These are phyloP conservation scores for Echinometra lucunter DNA, from an alignment of 53 echinoderm and acorn worm species.

Conservation along the genomic window DNA sequence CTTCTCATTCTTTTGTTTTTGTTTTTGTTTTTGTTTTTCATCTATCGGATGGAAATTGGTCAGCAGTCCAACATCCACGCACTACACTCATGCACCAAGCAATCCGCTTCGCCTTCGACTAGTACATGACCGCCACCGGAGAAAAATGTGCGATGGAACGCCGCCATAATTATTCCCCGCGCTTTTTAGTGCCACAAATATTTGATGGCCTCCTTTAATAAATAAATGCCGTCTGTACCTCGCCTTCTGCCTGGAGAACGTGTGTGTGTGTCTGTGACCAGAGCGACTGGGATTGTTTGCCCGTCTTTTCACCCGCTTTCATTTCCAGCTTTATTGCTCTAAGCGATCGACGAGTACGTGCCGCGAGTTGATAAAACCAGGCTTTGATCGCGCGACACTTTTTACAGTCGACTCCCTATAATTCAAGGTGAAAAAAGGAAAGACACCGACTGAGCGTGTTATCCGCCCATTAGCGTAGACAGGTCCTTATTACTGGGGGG, in stretches of 20 bases:
- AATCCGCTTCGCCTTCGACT: too few relatives aligned
- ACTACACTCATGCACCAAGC: too few relatives aligned
- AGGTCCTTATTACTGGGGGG: too few relatives aligned
- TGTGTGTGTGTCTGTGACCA: constrained; percentile 17
- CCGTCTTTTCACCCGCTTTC: constrained; percentile 45
- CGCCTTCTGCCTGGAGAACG: constrained; percentile 2
- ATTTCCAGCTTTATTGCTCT: constrained; percentile 55
- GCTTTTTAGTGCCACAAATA: constrained; percentile 8
- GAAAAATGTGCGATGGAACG: not conserved
- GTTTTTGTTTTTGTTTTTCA: too few relatives aligned
- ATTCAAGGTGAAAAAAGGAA: not conserved
- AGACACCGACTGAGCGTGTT: too few relatives aligned
- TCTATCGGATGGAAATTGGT: not conserved
- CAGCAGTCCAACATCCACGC: not conserved
- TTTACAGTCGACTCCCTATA: not conserved
- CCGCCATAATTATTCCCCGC: not conserved
- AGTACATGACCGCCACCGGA: not conserved
- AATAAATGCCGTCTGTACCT: not conserved
- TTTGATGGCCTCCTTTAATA: not conserved
- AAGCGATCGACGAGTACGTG: constrained; percentile 47
- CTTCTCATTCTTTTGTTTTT: too few relatives aligned
- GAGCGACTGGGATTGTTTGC: constrained; percentile 39
- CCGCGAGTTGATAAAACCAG: constrained; percentile 26
- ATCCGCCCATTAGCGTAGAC: too few relatives aligned
- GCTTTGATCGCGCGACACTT: not conserved